These are phyloP conservation scores for Lycodopsis pacificus DNA, from an alignment of 2,797 vertebrate genomes.

Conservation along the genomic window DNA sequence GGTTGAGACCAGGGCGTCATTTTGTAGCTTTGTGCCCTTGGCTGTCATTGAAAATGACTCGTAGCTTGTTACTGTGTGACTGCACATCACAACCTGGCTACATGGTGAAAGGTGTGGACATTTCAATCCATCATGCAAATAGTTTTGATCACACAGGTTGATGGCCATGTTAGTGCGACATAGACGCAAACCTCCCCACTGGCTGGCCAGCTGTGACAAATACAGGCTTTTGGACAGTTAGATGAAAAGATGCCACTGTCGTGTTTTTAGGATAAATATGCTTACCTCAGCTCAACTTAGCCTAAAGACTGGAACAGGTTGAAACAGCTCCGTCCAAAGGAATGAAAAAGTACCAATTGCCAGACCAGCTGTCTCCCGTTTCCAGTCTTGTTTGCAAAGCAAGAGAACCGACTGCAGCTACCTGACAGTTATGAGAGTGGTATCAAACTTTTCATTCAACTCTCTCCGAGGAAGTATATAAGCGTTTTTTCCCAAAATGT, in stretches of 20 bases:
- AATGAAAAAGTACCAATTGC: not conserved
- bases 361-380: not conserved
- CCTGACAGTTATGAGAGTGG: not conserved
- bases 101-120: constrained; percentile 7
- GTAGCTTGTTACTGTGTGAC: not conserved
- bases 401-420: not conserved
- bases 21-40: not conserved
- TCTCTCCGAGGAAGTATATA: not conserved
- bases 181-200: not conserved
- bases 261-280: no score
- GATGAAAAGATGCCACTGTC: no score
- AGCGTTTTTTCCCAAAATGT: not conserved
- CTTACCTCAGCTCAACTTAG: not conserved
- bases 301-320: constrained; percentile 1
- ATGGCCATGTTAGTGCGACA: not conserved
- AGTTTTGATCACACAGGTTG: constrained; percentile 21
- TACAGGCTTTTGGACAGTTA: no score
- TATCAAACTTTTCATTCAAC: not conserved
- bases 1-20: not conserved
- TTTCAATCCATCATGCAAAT: constrained; percentile 3
- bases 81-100: constrained; percentile 8
- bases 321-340: not conserved
- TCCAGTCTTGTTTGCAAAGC: not conserved
- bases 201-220: not conserved
- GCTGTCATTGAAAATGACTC: not conserved